Evolutionary conservation across 2,888 invertebrate species (phyloP), one percentile per base, ranked within the genome.

Genomic region (Cybosia mesomella): DNA sequence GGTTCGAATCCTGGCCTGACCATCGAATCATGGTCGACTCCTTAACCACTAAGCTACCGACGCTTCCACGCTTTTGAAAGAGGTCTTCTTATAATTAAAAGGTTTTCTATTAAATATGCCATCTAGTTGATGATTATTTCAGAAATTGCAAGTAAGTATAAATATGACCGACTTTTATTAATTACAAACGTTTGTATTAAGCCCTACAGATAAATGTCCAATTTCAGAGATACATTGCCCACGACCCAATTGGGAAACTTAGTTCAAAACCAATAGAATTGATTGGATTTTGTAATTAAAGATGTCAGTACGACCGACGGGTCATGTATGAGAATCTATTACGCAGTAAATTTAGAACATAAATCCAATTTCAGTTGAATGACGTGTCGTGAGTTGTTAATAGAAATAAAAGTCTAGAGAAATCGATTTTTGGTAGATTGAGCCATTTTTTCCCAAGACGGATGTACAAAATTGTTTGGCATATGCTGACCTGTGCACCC

Each of bases 241-340:
- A 10, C 49, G 24, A 55, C 54, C 54, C 54, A 55, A 55, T 55
- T 55, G 22, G 22, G 54, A 22, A 55, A 24, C 70, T 59, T 59
- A 64, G 63, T 63, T 62, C 49, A 53, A 32, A 57, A 43, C 55
- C 34, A 32, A 60, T 15, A 34, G 66, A 55, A 43, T 61, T 58
- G 43, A 64, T 34, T 49, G 65, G 57, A 71, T 63, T 64, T 34
- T 57, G 58, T 60, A 49, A 68, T 70, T 68, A 76, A 64, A 62
- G 21, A 28, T 58, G 18, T 28, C n/a, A 32, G 28, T 58, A 3
- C 57, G 24, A 22, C 18, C 57, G 24, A 22, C 18, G 32, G 10
- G 15, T 32, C 28, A n/a, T 34, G 15, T 58, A 49, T 49, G n/a
- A 9, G 18, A 58, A 32, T 58, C 18, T 58, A 58, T 58, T 58